These are phyloP conservation scores for Chrysomela aeneicollis DNA, from an alignment of 2,888 invertebrate species.

Conservation along the genomic window DNA sequence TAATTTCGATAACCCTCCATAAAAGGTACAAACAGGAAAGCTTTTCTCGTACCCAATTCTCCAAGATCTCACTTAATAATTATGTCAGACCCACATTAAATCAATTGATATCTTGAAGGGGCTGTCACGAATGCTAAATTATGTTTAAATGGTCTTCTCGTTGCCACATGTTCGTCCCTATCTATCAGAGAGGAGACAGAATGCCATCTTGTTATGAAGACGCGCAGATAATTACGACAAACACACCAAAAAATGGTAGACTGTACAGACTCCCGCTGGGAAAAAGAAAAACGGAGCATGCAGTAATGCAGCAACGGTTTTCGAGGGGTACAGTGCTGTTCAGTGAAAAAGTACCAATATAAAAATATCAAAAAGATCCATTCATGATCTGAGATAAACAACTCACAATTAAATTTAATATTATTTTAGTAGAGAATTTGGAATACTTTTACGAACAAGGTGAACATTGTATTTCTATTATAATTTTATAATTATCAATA, in stretches of 20 bases:
- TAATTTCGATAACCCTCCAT: no score
- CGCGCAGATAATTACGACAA: constrained; percentile 32
- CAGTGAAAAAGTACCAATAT: background rate
- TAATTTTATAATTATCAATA: no score
- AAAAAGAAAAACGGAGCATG: constrained; percentile 15
- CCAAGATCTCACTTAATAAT: constrained; percentile 8
- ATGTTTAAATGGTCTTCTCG: constrained; percentile 14
- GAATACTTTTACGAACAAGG: no score
- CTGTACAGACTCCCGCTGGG: constrained; percentile 24
- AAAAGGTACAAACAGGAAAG: background rate
- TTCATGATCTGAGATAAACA: no score
- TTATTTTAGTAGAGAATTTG: no score
- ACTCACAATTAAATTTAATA: no score
- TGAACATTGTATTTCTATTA: no score
- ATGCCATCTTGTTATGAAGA: constrained; percentile 19
- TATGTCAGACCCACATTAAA: constrained; percentile 4
- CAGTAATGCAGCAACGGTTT: background rate
- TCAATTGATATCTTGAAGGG: constrained; percentile 12
- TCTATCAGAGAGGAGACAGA: constrained; percentile 6
- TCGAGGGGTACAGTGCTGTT: background rate
- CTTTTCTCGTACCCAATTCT: constrained; percentile 2
- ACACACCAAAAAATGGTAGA: constrained; percentile 24
- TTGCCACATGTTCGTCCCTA: constrained; percentile 9
- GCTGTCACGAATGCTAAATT: constrained; percentile 10
- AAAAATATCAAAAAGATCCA: no score